These are phyloP conservation scores for Platichthys stellatus DNA, from an alignment of 2,113 vertebrate genomes.

Conservation along the genomic window DNA sequence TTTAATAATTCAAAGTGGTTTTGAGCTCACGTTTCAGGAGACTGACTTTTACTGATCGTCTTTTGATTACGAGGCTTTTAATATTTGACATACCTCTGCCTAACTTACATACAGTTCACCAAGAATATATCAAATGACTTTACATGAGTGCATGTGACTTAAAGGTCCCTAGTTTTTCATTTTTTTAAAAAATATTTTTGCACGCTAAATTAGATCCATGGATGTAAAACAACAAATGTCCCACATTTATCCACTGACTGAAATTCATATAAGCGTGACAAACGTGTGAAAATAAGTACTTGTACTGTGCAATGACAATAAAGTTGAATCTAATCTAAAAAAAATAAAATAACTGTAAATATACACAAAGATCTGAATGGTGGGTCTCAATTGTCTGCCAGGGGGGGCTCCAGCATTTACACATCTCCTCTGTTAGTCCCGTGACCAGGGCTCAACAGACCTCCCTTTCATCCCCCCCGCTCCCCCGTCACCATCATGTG, in stretches of 20 bases:
- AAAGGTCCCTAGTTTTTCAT: neutral
- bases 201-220: neutral
- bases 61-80: conserved; percentile 17
- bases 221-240: neutral
- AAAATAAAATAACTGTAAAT: neutral
- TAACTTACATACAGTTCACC: neutral
- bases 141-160: neutral
- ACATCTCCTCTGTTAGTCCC: conserved; percentile 39
- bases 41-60: conserved; percentile 6
- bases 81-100: neutral
- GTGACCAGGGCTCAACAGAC: conserved; percentile 51
- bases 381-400: neutral
- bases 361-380: neutral
- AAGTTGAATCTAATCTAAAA: no score
- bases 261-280: no score
- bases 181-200: neutral
- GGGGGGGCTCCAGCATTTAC: conserved; percentile 1
- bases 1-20: conserved; percentile 55
- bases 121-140: neutral
- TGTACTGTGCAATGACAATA: no score
- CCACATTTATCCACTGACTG: neutral
- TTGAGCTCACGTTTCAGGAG: conserved; percentile 31
- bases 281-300: no score
- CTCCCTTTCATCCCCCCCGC: conserved; percentile 13
- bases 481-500: neutral